These are phyloP conservation scores for Lottia gigantea DNA, from an alignment of 2,888 invertebrate genomes.

Conservation along the genomic window DNA sequence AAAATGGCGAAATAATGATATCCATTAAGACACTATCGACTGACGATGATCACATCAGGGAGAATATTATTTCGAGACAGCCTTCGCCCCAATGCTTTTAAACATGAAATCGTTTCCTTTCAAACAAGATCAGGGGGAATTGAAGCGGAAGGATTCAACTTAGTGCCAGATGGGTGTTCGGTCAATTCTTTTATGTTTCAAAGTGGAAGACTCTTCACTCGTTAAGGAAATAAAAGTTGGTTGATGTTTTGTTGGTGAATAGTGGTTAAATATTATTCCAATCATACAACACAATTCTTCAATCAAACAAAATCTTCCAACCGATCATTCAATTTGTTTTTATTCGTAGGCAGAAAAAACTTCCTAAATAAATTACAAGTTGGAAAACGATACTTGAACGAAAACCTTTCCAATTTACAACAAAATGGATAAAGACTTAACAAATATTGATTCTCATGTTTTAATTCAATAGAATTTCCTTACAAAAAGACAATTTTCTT, in stretches of 20 bases:
- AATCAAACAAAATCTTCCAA: background rate
- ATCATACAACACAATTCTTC: background rate
- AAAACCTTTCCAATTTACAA: constrained; percentile 7
- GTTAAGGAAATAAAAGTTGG: constrained; percentile 5
- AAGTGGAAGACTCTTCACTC: background rate
- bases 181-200: constrained; percentile 1
- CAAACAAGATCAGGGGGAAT: constrained; percentile 28
- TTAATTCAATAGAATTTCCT: background rate
- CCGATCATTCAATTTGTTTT: background rate
- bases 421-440: constrained; percentile 10
- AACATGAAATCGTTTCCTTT: constrained; percentile 33
- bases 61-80: constrained; percentile 15
- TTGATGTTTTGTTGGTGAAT: constrained; percentile 1
- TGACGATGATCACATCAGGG: constrained; percentile 35
- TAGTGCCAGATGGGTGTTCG: constrained; percentile 8
- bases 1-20: constrained; percentile 38
- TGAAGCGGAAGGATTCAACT: constrained; percentile 14
- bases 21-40: constrained; percentile 36
- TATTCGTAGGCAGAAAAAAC: background rate
- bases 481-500: constrained; percentile 9
- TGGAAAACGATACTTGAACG: background rate
- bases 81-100: constrained; percentile 23
- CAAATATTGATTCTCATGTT: background rate
- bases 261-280: constrained; percentile 9
- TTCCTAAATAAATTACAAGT: too few relatives aligned